These are phyloP conservation scores for Atrichornis clamosus DNA, from an alignment of 2,113 vertebrate species.

Conservation along the genomic window DNA sequence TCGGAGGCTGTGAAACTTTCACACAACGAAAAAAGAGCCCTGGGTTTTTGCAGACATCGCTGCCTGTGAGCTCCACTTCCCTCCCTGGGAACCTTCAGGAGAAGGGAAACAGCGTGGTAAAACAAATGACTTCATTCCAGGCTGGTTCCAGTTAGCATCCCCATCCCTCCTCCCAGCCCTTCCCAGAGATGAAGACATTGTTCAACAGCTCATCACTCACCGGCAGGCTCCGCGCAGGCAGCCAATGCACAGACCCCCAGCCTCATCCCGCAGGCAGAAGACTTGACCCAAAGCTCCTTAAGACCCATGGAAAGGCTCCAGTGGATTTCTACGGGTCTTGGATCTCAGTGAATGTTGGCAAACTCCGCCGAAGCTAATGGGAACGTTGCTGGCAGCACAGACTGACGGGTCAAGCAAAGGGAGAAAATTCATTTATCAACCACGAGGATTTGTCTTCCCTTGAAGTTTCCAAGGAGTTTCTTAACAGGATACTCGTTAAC, in stretches of 20 bases:
- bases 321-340: conserved; percentile 45
- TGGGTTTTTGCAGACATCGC: background rate
- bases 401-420: background rate
- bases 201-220: conserved; percentile 61
- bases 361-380: background rate
- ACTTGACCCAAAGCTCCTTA: conserved; percentile 32
- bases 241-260: background rate
- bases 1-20: background rate
- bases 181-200: conserved; percentile 58
- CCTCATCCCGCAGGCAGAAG: background rate
- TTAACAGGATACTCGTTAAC: background rate
- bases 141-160: conserved; percentile 59
- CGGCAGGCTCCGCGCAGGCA: conserved; percentile 1
- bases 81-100: background rate
- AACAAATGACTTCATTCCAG: conserved; percentile 53
- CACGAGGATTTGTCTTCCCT: conserved; percentile 28
- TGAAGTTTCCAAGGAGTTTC: conserved; percentile 53
- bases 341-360: conserved; percentile 35
- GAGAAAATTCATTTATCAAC: conserved; percentile 40
- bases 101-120: background rate
- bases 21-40: accelerated
- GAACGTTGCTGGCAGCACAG: conserved; percentile 23
- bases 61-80: background rate
- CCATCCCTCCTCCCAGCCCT: conserved; percentile 22
- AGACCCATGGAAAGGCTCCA: conserved; percentile 51